Evolutionary conservation across 1,140 invertebrate genomes (phyloP).

Genomic region (Aphaenogaster ashmeadi): DNA sequence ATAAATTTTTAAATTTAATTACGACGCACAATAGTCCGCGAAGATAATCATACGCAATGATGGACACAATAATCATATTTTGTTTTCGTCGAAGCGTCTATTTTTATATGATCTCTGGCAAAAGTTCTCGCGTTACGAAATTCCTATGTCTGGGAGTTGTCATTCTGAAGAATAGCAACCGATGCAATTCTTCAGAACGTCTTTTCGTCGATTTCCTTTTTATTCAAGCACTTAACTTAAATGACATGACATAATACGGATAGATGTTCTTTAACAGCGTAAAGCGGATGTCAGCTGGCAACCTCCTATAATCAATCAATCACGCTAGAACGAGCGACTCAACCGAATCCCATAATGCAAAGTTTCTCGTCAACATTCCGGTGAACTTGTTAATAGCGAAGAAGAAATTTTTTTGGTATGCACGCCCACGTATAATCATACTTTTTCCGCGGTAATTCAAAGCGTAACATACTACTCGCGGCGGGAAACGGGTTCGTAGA

Average conservation of each 20-base stretch:
- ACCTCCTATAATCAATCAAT: neutral
- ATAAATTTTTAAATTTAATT: neutral
- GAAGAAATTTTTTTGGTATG: neutral
- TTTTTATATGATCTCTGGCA: neutral
- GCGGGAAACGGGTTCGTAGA: neutral
- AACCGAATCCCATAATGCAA: neutral
- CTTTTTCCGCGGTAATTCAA: constrained; percentile 31
- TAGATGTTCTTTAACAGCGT: neutral
- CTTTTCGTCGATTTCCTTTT: constrained; percentile 8
- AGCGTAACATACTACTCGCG: neutral
- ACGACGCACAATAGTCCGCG: neutral
- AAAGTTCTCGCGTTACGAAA: neutral
- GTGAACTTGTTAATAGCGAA: neutral
- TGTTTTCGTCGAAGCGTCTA: neutral
- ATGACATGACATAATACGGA: neutral
- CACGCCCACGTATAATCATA: neutral
- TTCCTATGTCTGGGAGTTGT: neutral
- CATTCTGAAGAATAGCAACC: neutral
- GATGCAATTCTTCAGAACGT: neutral
- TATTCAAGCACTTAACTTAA: neutral
- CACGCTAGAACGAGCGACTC: neutral
- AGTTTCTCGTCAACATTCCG: constrained; percentile 6
- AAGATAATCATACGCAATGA: neutral
- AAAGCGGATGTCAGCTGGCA: neutral
- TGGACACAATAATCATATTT: neutral